Base-by-base conservation (phyloP, 2,797 vertebrate species). In the Xerus rutilus region DNA sequence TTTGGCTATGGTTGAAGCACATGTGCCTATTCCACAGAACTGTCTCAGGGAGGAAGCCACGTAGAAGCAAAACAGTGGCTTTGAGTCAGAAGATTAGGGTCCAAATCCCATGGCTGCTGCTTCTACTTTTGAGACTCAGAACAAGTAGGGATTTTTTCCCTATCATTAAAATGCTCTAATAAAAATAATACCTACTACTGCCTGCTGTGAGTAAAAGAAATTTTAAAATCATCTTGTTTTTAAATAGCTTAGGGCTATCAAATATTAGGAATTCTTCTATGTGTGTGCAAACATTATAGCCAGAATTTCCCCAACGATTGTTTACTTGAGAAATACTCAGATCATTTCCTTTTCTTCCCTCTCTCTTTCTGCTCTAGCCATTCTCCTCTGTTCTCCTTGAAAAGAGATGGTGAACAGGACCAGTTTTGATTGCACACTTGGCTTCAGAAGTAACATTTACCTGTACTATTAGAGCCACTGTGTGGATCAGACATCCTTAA, bases 241-340 rank as follows among this genome's bases (percentile, higher is more conserved):
- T 57, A 94, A 88, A 89, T n/a, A 90, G 45, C 12, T 49, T 89
- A 93, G 12, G 25, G 15, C 69, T 82, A 82, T 70, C 92, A 81
- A 81, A 73, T 78, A 13, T 52, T 96, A 64, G 67, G 28, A 87
- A 82, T 49, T 69, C 15, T 65, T 49, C 49, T 90, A 52, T 47
- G 32, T 47, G 32, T 86, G 43, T 47, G 30, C 49, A 35, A 83
- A 64, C 35, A 67, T 64, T 69, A 78, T 25, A 70, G 23, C 9
- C 82, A 65, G 11, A 74, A 72, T 92, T 93, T 28, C 28, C n/a
- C 45, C 21, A 11, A 47, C 93, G 23, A 87, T 11, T 35, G 20
- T 70, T 57, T 49, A 70, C 30, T 13, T 8, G 43, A 30, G 82
- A 85, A 87, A 35, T 14, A 57, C 47, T 7, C 43, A 18, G 47